Conservation (phyloP, 2,113 vertebrate species). For the Panurus biarmicus region DNA sequence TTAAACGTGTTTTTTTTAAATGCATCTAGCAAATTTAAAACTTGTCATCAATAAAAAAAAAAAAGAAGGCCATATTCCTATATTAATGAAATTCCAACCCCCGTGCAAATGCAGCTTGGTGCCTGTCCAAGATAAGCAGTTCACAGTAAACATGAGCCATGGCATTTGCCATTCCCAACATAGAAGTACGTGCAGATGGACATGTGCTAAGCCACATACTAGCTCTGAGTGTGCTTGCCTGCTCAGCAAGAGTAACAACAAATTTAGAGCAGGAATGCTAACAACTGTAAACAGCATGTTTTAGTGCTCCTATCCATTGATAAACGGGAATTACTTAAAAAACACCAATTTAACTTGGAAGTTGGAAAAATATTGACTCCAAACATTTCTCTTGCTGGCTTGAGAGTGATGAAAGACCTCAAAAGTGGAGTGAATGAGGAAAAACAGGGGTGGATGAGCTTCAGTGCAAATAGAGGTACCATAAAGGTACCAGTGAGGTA, state of each 20-base stretch:
- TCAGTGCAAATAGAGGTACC: not conserved
- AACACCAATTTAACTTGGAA: not conserved
- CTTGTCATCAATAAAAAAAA: not conserved
- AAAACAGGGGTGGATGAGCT: not conserved
- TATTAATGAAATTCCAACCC: not conserved
- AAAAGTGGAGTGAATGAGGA: not conserved
- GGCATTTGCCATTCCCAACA: not conserved
- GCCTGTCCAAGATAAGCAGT: not conserved
- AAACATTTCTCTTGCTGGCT: not conserved
- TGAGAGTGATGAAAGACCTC: not conserved
- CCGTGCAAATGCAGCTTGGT: not conserved
- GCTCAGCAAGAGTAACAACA: not conserved
- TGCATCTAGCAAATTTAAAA: not conserved
- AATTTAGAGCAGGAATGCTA: not conserved
- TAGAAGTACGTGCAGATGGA: not conserved
- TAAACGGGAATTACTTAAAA: not conserved
- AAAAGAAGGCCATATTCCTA: not conserved
- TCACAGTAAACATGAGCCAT: not conserved
- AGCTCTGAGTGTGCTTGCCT: not conserved
- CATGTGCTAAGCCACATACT: not conserved
- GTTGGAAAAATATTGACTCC: not conserved
- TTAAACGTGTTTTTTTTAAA: not conserved
- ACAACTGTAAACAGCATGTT: not conserved
- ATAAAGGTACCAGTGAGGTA: fast-evolving
- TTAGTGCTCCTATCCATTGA: not conserved